Percentiles rank a stretch among this genome's conserved stretches.
Evolutionary conservation across 2,113 vertebrate species (phyloP).

Genomic region (Syrmaticus mikado): DNA sequence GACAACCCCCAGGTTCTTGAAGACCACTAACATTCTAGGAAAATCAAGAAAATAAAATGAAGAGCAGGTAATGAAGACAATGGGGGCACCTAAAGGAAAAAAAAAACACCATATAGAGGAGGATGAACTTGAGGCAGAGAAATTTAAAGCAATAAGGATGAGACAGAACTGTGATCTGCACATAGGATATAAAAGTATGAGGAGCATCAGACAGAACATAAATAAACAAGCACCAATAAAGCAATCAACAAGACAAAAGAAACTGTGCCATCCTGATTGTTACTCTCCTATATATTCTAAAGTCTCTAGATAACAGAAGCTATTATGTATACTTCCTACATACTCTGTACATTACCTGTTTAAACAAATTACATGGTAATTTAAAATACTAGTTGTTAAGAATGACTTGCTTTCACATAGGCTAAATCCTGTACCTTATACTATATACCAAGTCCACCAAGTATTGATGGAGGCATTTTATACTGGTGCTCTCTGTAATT

Average conservation of each 20-base stretch:
- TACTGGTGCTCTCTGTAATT: neutral
- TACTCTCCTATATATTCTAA: neutral
- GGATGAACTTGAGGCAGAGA: neutral
- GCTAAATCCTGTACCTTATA: neutral
- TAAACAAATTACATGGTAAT: constrained; percentile 17
- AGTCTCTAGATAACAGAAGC: neutral
- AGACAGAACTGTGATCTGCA: neutral
- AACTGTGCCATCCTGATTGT: neutral
- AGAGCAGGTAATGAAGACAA: neutral
- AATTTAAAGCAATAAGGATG: neutral
- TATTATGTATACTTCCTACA: neutral
- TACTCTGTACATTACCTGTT: neutral
- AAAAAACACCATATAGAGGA: neutral
- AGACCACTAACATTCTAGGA: neutral
- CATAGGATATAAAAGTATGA: neutral
- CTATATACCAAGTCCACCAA: neutral
- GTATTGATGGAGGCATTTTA: neutral
- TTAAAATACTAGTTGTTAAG: neutral
- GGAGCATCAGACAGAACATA: neutral
- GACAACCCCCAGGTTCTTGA: neutral
- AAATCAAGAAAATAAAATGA: neutral
- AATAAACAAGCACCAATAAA: neutral
- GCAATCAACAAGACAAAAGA: neutral
- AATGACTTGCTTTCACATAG: neutral
- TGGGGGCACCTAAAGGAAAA: neutral